A percentile compares a stretch with the other conserved stretches of the same genome.
Conservation (phyloP, 2,888 invertebrate species). For the Campoletis raptor region DNA sequence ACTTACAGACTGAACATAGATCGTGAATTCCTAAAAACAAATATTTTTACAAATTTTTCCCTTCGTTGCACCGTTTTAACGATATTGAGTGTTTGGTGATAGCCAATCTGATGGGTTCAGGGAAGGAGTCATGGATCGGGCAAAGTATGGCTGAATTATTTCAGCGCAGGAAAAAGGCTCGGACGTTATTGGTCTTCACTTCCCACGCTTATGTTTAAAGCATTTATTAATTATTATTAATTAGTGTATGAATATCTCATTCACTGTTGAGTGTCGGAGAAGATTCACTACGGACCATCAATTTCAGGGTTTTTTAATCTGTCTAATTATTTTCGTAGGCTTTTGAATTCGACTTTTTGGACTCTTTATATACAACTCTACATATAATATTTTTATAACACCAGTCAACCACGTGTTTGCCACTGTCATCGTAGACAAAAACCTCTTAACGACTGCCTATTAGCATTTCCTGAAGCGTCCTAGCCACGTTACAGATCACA, state of each 20-base stretch:
- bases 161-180: background rate
- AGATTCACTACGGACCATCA: background rate
- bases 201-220: background rate
- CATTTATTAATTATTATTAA: background rate
- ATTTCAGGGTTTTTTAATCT: background rate
- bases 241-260: background rate
- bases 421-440: conserved; percentile 65
- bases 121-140: too few species aligned
- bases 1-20: background rate
- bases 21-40: background rate
- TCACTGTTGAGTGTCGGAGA: background rate
- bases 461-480: conserved; percentile 76
- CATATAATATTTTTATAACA: conserved; percentile 9
- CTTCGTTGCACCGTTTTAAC: background rate
- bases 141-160: background rate
- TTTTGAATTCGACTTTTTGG: background rate
- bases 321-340: background rate
- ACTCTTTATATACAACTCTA: background rate
- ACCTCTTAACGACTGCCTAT: conserved; percentile 75
- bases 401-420: conserved; percentile 71
- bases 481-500: conserved; percentile 56
- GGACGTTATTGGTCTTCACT: background rate
- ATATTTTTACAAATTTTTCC: background rate
- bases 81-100: too few species aligned
- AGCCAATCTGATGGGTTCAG: too few species aligned